Evolutionary conservation across 2,113 vertebrate genomes (phyloP).

Genomic region (Triplophysa tibetana): DNA sequence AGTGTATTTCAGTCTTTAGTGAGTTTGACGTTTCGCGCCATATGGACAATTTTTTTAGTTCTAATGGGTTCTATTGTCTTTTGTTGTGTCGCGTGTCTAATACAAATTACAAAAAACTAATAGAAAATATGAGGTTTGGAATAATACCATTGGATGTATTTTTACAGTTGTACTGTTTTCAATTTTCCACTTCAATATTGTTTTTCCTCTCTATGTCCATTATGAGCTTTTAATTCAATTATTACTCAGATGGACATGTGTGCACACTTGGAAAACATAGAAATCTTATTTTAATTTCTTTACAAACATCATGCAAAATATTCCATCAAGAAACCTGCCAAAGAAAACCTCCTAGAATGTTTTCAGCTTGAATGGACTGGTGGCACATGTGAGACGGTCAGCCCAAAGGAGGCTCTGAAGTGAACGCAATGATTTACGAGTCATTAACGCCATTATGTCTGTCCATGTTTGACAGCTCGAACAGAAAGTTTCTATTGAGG

Average conservation of each 20-base stretch:
- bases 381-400: conserved; percentile 24
- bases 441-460: conserved; percentile 66
- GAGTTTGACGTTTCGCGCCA: too few species aligned
- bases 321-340: background rate
- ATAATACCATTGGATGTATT: too few species aligned
- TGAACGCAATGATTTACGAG: conserved; percentile 55
- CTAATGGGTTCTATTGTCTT: too few species aligned
- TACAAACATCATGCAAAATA: background rate
- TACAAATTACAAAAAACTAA: too few species aligned
- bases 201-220: too few species aligned
- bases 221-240: background rate
- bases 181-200: too few species aligned
- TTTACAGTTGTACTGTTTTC: too few species aligned
- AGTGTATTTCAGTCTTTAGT: too few species aligned
- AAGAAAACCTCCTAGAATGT: background rate
- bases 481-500: conserved; percentile 76
- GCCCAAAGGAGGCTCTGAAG: background rate
- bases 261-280: background rate
- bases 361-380: background rate
- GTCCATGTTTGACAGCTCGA: conserved; percentile 70
- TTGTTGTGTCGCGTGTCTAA: too few species aligned
- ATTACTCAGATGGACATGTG: background rate
- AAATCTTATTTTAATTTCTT: background rate
- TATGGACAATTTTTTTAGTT: too few species aligned
- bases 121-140: too few species aligned